Evolutionary conservation across 1,140 invertebrate species (phyloP).

Genomic region (Penaeus chinensis): DNA sequence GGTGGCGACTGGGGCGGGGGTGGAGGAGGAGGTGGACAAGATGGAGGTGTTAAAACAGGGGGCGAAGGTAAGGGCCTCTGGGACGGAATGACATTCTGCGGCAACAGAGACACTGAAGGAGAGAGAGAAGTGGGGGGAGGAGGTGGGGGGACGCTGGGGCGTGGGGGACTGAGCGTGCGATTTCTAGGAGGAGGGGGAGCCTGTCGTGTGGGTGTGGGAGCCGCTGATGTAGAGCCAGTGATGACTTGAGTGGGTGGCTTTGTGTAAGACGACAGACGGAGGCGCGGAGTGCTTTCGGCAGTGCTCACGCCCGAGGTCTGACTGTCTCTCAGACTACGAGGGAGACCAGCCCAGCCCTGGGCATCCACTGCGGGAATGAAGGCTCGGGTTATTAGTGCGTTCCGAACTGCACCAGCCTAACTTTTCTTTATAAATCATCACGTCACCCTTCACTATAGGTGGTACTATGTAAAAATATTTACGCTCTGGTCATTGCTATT

Average conservation of each 20-base stretch:
- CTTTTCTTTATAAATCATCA: too few relatives aligned
- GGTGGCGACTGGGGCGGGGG: constrained; percentile 27
- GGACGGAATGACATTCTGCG: constrained; percentile 15
- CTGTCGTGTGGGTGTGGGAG: constrained; percentile 48
- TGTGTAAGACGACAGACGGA: neutral
- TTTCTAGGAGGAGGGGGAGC: constrained; percentile 58
- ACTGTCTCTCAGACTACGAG: constrained; percentile 46
- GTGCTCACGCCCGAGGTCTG: constrained; percentile 51
- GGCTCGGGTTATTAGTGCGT: neutral
- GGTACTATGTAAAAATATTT: too few relatives aligned
- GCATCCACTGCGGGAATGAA: constrained; percentile 19
- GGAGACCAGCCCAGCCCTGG: constrained; percentile 17
- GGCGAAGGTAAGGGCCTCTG: constrained; percentile 40
- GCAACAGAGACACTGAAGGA: neutral
- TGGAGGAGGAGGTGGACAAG: constrained; percentile 33
- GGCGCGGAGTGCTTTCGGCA: constrained; percentile 2
- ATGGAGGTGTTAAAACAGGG: constrained; percentile 22
- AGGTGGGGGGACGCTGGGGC: constrained; percentile 61
- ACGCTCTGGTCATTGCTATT: too few relatives aligned
- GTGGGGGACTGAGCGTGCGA: constrained; percentile 52
- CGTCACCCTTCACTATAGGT: too few relatives aligned
- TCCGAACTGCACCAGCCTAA: too few relatives aligned
- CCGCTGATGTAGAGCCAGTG: neutral
- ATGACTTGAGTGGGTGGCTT: neutral
- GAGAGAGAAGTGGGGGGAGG: constrained; percentile 50